phyloP scores from a whole-genome alignment of 2,797 vertebrate species.

The Glyptemys insculpta region DNA sequence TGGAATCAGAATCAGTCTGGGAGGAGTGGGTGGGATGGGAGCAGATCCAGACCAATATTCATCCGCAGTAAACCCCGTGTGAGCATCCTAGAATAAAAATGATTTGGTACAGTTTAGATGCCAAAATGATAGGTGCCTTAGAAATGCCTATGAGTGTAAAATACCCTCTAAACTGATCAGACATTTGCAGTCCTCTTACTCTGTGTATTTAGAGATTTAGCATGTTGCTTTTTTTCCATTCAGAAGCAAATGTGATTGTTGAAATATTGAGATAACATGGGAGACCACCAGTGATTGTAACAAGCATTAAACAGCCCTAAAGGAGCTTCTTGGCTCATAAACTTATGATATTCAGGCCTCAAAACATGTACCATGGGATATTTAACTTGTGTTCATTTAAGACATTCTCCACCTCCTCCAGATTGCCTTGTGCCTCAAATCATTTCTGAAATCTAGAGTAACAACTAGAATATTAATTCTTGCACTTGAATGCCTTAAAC shows the following conservation, averaged over 20 bases:
- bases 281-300: slow-evolving; percentile 9
- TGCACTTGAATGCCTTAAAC: neutral
- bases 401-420: neutral
- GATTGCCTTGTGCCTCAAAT: neutral
- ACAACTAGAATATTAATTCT: neutral
- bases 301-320: slow-evolving; percentile 1
- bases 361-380: neutral
- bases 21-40: neutral
- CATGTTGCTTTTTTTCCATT: slow-evolving; percentile 3
- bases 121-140: slow-evolving; percentile 4
- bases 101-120: neutral
- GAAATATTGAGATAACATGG: neutral
- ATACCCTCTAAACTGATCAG: neutral
- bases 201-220: slow-evolving; percentile 3
- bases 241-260: slow-evolving; percentile 2
- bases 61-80: slow-evolving; percentile 9
- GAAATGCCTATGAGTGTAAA: slow-evolving; percentile 38
- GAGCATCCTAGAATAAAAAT: neutral
- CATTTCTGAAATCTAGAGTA: slow-evolving; percentile 25
- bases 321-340: slow-evolving; percentile 19
- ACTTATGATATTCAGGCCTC: neutral
- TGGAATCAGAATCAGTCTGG: neutral
- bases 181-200: neutral
- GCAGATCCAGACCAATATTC: neutral
- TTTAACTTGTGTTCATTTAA: slow-evolving; percentile 35